Percentiles rank a stretch among this genome's conserved stretches.
These are phyloP conservation scores for Sphyrna mokarran DNA, from an alignment of 2,113 vertebrate genomes.

Conservation along the genomic window DNA sequence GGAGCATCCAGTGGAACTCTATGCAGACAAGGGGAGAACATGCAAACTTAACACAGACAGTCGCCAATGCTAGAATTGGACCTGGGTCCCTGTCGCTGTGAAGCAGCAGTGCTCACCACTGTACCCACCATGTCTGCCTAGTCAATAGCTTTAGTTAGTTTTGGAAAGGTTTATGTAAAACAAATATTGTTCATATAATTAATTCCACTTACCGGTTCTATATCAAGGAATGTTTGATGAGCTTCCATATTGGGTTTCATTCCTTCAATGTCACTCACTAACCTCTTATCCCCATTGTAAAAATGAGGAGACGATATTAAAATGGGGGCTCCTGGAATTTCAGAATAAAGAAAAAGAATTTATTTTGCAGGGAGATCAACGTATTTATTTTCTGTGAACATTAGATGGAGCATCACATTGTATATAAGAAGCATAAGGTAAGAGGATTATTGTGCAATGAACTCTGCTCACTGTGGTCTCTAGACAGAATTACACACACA, in stretches of 20 bases:
- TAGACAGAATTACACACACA: neutral
- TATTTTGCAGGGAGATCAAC: neutral
- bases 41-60: too few relatives aligned
- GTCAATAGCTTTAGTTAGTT: neutral
- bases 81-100: too few relatives aligned
- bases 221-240: conserved; percentile 2
- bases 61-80: too few relatives aligned
- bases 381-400: neutral
- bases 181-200: neutral
- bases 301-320: conserved; percentile 27
- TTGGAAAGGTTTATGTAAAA: neutral
- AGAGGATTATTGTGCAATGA: neutral
- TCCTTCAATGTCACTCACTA: neutral
- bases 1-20: too few relatives aligned
- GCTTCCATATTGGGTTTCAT: neutral
- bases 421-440: neutral
- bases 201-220: conserved; percentile 3
- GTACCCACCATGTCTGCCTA: too few relatives aligned
- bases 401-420: neutral
- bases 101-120: too few relatives aligned
- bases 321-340: neutral
- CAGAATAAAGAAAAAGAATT: too few relatives aligned
- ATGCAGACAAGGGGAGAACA: too few relatives aligned
- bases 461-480: neutral
- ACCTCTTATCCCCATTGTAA: conserved; percentile 13